A percentile compares a stretch with the other conserved stretches of the same genome.
These are phyloP conservation scores for Leptinotarsa rubiginosa DNA, from an alignment of 2,888 invertebrate genomes.

Conservation along the genomic window DNA sequence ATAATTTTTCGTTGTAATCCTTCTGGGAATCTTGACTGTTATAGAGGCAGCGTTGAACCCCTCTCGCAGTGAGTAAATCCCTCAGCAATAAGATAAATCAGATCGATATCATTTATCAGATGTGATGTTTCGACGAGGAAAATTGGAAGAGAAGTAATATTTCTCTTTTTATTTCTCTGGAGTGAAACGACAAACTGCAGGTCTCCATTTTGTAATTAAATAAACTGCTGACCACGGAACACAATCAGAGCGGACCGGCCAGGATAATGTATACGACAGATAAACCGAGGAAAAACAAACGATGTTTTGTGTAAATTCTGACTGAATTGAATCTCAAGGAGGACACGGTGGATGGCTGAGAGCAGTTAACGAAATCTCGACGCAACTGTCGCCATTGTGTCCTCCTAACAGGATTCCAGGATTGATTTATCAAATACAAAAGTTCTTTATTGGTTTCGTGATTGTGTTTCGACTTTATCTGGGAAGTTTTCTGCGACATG, in stretches of 20 bases:
- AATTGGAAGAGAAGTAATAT: constrained; percentile 4
- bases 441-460: constrained; percentile 63
- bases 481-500: constrained; percentile 56
- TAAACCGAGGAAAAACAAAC: constrained; percentile 46
- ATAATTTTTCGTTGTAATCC: constrained; percentile 9
- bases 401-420: constrained; percentile 55
- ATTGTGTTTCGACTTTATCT: constrained; percentile 60
- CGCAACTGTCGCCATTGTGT: constrained; percentile 58
- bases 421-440: constrained; percentile 64
- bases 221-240: constrained; percentile 44
- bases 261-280: constrained; percentile 47
- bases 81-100: constrained; percentile 17
- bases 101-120: constrained; percentile 11
- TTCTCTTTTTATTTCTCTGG: not conserved
- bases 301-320: constrained; percentile 47
- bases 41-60: constrained; percentile 1
- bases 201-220: constrained; percentile 28
- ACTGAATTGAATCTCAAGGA: constrained; percentile 47
- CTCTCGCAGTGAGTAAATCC: not conserved
- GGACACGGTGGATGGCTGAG: constrained; percentile 35
- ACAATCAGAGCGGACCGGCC: constrained; percentile 44
- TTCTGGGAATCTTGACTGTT: constrained; percentile 17
- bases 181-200: constrained; percentile 7
- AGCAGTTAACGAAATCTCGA: constrained; percentile 54
- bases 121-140: constrained; percentile 10